Base-by-base conservation (phyloP, 1,140 invertebrate genomes). In the Caenorhabditis remanei region DNA sequence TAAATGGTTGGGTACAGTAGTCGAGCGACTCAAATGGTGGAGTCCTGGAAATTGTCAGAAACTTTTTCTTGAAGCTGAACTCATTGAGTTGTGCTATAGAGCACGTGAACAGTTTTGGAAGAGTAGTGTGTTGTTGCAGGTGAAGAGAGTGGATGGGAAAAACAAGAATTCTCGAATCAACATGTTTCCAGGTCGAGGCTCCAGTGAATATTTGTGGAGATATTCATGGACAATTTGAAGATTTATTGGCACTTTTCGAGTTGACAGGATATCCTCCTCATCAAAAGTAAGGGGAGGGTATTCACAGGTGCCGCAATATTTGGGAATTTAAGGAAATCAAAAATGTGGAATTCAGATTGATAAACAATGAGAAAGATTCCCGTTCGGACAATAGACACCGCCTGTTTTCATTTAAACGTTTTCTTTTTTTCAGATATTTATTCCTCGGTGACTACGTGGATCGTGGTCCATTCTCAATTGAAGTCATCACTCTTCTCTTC, bases 381-480 rank as follows among this genome's bases (percentile, higher is more conserved):
- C 0, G 2, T 32, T 32, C 32, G 0, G 32, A 32, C 32, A 32
- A 32, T 0, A 32, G 32, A 32, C 32, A n/a, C 56, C 4, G 2
- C 19, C 56, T n/a, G 3, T 58, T 21, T 19, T 19, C 13, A 5
- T 9, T 14, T n/a, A 32, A 9, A 65, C 24, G 40, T 75, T n/a
- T 46, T 19, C 79, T 21, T 3, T 24, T 32, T 43, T 83, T 13
- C 21, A 53, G 82, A 41, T 87, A 93, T 91, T 91, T 94, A 86
- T 94, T 94, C 90, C 90, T 94, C 46, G 94, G 94, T 79, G 94
- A 94, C 90, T 94, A 94, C 91, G 94, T 94, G 88, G 94, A 94
- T 90, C 91, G 94, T 89, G 94, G 94, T 75, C 93, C 93, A 87
- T 94, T 93, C 89, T 93, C 93, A 88, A 93, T 94, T 89, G 94